These are phyloP conservation scores for Vesta saturnalis DNA, from an alignment of 2,888 invertebrate genomes.

Conservation along the genomic window DNA sequence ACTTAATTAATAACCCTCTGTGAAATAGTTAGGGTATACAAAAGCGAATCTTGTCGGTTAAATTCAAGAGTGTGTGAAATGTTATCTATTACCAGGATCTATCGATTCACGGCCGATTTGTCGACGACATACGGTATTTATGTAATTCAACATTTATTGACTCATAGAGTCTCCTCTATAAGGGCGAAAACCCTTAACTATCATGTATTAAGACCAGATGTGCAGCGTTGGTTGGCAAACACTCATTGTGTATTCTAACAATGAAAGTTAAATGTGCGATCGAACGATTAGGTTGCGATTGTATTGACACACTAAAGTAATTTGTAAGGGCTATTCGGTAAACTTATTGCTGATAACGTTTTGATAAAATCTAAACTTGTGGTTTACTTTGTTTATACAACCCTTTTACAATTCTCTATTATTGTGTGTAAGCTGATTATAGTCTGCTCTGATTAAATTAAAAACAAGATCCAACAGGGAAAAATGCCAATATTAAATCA, in stretches of 20 bases:
- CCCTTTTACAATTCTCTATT: constrained; percentile 53
- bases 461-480: neutral
- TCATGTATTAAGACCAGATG: constrained; percentile 58
- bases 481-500: neutral
- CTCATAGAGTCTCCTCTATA: constrained; percentile 45
- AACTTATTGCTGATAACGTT: constrained; percentile 48
- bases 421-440: constrained; percentile 54
- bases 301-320: constrained; percentile 60
- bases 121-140: constrained; percentile 57
- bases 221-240: constrained; percentile 59
- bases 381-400: constrained; percentile 57
- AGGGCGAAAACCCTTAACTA: constrained; percentile 45
- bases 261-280: constrained; percentile 62
- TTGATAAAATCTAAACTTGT: constrained; percentile 54
- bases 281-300: constrained; percentile 61
- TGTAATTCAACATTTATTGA: constrained; percentile 56
- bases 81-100: constrained; percentile 58
- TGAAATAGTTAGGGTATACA: constrained; percentile 32
- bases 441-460: constrained; percentile 2
- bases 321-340: constrained; percentile 59
- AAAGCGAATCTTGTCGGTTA: constrained; percentile 44
- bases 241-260: constrained; percentile 59
- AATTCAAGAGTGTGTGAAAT: constrained; percentile 59
- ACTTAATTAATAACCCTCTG: constrained; percentile 39
- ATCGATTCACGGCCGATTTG: constrained; percentile 60